phyloP scores from a whole-genome alignment of 2,113 vertebrate genomes.

The Aldabrachelys gigantea region DNA sequence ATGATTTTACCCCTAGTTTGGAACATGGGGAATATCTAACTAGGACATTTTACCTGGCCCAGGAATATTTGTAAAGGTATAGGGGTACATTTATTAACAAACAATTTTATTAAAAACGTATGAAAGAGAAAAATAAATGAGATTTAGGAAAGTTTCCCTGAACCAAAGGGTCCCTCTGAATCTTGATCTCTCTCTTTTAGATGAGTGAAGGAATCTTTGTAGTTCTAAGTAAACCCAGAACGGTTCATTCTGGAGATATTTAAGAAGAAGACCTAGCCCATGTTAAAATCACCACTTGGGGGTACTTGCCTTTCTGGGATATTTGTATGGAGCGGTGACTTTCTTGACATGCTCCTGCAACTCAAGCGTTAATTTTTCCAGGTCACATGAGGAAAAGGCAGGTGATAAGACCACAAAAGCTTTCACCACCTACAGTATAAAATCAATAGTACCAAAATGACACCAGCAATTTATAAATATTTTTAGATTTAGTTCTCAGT shows the following conservation, averaged over 20 bases:
- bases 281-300: neutral
- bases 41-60: neutral
- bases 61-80: neutral
- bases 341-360: constrained; percentile 88
- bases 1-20: neutral
- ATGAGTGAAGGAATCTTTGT: neutral
- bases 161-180: neutral
- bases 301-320: constrained; percentile 86
- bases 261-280: neutral
- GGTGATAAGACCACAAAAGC: constrained; percentile 85
- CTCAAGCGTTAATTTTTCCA: constrained; percentile 74
- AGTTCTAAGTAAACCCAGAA: neutral
- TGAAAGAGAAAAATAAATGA: neutral
- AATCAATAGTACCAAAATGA: neutral
- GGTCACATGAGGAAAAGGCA: constrained; percentile 70
- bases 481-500: neutral
- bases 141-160: neutral
- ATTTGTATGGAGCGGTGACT: constrained; percentile 89
- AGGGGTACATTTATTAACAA: neutral
- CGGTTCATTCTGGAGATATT: neutral
- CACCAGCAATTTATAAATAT: neutral
- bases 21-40: neutral
- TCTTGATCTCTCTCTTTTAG: neutral
- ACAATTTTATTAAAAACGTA: neutral
- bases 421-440: constrained; percentile 84